Base-by-base conservation (phyloP, 2,797 vertebrate genomes). In the Orestias chungarensis region DNA sequence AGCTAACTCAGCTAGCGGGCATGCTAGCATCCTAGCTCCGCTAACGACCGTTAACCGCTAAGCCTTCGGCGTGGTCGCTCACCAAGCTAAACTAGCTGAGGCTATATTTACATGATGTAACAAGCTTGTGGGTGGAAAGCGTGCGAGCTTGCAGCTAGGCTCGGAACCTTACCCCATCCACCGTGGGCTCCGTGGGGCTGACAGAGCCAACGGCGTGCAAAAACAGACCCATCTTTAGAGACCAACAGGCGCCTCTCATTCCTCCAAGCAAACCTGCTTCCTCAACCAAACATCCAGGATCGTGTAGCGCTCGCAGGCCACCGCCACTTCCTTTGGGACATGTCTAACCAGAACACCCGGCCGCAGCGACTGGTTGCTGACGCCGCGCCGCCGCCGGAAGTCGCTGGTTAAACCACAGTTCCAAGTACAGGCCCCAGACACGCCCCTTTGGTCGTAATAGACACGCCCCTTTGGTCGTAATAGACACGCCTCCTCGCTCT, bases 161-260 rank as follows among this genome's bases (percentile, higher is more conserved):
- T 82, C 83, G 74, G 70, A 72, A 4, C 54, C 94, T 94, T 93
- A 95, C 94, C 94, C 88, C 80, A 71, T 92, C 88, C 50, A 77
- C 81, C 27, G 89, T 80, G 49, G 92, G 75, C 84, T 93, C 92
- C 55, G 93, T 93, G 81, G 93, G 92, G 82, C 72, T 87, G 86
- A 91, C 92, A 73, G 93, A 89, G 84, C 86, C 93, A 2, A 89
- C 90, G n/a, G 87, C 78, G 80, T 93, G 91, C 79, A 95, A 77
- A 87, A 95, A 94, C 85, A 95, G 78, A 80, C 93, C 93, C 94
- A 95, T 95, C 65, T 90, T 90, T 2, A 91, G 75, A 82, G 82
- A 83, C 75, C 33, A 66, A 52, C 86, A 85, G 17, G 62, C 81
- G 75, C 74, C 85, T 89, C 75, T 89, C 91, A 92, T 93, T 87